These are phyloP conservation scores for Clarias fuscus DNA, from an alignment of 2,797 vertebrate genomes.

Conservation along the genomic window DNA sequence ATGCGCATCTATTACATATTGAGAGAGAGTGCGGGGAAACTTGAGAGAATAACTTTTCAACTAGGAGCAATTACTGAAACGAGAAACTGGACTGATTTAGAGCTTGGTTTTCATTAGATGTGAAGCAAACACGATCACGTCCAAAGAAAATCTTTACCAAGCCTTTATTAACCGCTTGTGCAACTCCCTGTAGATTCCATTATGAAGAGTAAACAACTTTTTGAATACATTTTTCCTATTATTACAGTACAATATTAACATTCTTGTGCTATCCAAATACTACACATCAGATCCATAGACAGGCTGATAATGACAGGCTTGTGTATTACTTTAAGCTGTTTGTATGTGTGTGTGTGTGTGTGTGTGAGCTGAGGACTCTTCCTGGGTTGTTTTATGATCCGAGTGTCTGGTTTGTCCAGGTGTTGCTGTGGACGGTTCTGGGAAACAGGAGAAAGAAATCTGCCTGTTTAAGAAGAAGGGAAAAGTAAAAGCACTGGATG, in stretches of 20 bases:
- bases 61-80: neutral
- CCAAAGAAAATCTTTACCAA: neutral
- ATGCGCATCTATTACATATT: neutral
- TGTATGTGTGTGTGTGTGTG: neutral
- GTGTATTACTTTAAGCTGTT: neutral
- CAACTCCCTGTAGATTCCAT: neutral
- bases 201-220: neutral
- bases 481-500: conserved; percentile 92
- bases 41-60: neutral
- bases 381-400: neutral
- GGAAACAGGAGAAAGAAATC: conserved; percentile 76
- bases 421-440: conserved; percentile 86
- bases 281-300: neutral
- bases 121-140: neutral
- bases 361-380: neutral
- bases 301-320: neutral
- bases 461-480: conserved; percentile 89
- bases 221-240: too few relatives aligned
- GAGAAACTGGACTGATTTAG: neutral
- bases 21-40: neutral
- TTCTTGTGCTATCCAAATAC: neutral
- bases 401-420: conserved; percentile 69
- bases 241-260: neutral
- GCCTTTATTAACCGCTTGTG: neutral
- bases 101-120: neutral